These are phyloP conservation scores for Dysidea cf. avara DNA, from an alignment of 37 sponge, comb jelly and placozoan species.

Conservation along the genomic window DNA sequence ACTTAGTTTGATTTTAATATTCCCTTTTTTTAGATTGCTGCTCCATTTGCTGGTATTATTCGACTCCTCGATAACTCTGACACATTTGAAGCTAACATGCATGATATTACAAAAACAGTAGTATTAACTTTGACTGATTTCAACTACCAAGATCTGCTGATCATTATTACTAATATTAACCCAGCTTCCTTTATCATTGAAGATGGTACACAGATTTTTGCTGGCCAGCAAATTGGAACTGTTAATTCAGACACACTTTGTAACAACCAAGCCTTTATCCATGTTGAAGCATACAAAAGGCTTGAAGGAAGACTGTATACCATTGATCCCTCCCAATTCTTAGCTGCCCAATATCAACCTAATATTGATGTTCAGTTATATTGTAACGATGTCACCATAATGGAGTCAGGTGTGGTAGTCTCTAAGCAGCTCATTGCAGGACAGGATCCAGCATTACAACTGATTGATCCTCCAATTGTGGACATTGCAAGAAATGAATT, in stretches of 20 bases:
- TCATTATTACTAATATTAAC: conserved; percentile 57
- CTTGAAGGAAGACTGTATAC: conserved; percentile 7
- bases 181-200: conserved; percentile 14
- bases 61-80: conserved; percentile 1
- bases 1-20: too few species aligned
- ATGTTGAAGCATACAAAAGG: conserved; percentile 49
- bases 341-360: conserved; percentile 49
- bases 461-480: conserved; percentile 53
- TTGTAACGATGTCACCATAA: conserved; percentile 61
- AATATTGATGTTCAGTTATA: conserved; percentile 28
- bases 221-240: not conserved
- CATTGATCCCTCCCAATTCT: conserved; percentile 71
- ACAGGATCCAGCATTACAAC: not conserved
- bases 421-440: conserved; percentile 20
- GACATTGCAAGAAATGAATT: conserved; percentile 59
- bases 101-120: conserved; percentile 18
- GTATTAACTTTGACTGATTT: conserved; percentile 52
- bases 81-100: not conserved
- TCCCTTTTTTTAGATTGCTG: conserved; percentile 31
- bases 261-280: conserved; percentile 21
- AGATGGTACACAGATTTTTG: not conserved
- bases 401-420: conserved; percentile 60
- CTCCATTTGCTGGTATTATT: conserved; percentile 64
- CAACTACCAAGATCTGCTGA: conserved; percentile 28
- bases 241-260: not conserved